Evolutionary conservation across 2,113 vertebrate genomes (phyloP).

Genomic region (Phrynosoma platyrhinos): DNA sequence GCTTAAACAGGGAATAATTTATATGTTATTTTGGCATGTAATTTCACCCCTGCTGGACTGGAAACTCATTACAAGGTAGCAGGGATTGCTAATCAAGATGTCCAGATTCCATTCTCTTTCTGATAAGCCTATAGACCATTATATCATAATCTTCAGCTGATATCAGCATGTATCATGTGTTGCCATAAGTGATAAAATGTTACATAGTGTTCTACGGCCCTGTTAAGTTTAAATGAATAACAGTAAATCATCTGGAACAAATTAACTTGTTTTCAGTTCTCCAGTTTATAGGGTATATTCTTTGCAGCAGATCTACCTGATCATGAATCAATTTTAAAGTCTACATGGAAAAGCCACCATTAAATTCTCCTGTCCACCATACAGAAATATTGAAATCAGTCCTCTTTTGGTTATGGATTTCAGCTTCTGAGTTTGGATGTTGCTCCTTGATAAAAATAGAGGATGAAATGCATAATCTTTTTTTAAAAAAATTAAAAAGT

Average conservation of each 20-base stretch:
- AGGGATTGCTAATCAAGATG: conserved; percentile 68
- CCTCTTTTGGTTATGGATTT: conserved; percentile 17
- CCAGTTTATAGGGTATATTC: conserved; percentile 39
- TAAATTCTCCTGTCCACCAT: not conserved
- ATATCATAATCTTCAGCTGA: conserved; percentile 59
- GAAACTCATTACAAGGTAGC: conserved; percentile 69
- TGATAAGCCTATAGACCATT: conserved; percentile 47
- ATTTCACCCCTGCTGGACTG: conserved; percentile 68
- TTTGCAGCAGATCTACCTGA: conserved; percentile 9
- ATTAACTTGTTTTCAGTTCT: conserved; percentile 52
- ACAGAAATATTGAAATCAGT: not conserved
- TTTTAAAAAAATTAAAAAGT: too few relatives aligned
- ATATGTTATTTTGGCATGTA: conserved; percentile 63
- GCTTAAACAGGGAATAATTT: conserved; percentile 74
- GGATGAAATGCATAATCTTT: not conserved
- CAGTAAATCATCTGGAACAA: conserved; percentile 50
- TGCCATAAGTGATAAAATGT: conserved; percentile 56
- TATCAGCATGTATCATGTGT: conserved; percentile 56
- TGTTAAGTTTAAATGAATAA: conserved; percentile 54
- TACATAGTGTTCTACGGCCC: conserved; percentile 33
- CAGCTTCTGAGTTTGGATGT: conserved; percentile 13
- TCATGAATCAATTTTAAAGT: not conserved
- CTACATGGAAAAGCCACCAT: not conserved
- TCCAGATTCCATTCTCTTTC: conserved; percentile 55
- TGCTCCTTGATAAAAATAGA: not conserved